phyloP scores from a whole-genome alignment of 2,888 invertebrate species.

The Lamellibrachia satsuma region DNA sequence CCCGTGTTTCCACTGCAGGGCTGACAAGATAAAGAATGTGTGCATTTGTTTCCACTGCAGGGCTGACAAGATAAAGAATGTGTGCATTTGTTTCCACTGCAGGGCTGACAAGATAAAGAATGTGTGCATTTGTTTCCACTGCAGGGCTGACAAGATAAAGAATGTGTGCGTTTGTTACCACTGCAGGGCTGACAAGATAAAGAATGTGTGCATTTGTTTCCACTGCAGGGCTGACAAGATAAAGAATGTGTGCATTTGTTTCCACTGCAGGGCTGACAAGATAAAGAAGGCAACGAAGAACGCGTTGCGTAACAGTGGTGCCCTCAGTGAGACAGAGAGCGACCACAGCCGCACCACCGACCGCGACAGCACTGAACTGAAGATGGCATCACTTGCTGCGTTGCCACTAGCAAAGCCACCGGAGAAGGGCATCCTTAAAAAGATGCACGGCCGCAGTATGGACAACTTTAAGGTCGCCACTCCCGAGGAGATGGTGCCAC shows the following conservation, averaged over 20 bases:
- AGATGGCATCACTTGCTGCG: constrained; percentile 24
- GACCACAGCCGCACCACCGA: constrained; percentile 34
- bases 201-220: constrained; percentile 33
- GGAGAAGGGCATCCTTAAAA: constrained; percentile 61
- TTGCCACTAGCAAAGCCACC: constrained; percentile 51
- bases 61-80: constrained; percentile 48
- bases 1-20: constrained; percentile 36
- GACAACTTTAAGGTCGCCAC: not conserved
- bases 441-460: constrained; percentile 34
- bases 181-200: constrained; percentile 47
- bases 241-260: not conserved
- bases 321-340: constrained; percentile 34
- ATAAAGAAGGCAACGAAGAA: constrained; percentile 43
- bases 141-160: constrained; percentile 48
- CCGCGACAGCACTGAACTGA: constrained; percentile 35
- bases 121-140: not conserved
- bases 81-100: not conserved
- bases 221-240: constrained; percentile 46
- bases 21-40: constrained; percentile 47
- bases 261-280: constrained; percentile 44
- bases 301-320: constrained; percentile 26
- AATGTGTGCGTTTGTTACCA: constrained; percentile 28
- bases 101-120: constrained; percentile 50
- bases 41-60: constrained; percentile 31
- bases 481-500: constrained; percentile 10